These are phyloP conservation scores for Drosophila lutescens DNA, from an alignment of 2,888 invertebrate genomes.

Conservation along the genomic window DNA sequence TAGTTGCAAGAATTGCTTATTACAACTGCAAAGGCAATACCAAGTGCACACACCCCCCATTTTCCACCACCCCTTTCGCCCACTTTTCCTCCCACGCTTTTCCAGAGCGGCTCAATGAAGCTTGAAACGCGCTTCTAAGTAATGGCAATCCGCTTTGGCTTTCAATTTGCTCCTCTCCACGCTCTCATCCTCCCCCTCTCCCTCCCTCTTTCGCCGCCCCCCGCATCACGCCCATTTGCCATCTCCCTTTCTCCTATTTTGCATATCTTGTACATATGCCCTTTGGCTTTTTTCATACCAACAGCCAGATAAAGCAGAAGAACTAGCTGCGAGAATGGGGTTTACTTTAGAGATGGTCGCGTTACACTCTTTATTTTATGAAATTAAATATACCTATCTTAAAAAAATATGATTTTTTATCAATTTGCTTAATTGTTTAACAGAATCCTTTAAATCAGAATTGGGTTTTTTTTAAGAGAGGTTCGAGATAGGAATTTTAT, in stretches of 20 bases:
- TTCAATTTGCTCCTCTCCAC: conserved; percentile 28
- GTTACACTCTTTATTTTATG: not conserved
- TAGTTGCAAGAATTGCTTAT: conserved; percentile 26
- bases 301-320: conserved; percentile 15
- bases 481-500: too few species aligned
- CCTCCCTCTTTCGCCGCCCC: not conserved
- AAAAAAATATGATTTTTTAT: too few species aligned
- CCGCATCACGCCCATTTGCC: not conserved
- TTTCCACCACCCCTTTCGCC: not conserved
- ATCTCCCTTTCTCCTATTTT: conserved; percentile 28
- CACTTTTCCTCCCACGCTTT: conserved; percentile 17
- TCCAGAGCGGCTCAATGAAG: conserved; percentile 51
- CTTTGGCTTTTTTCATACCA: conserved; percentile 41
- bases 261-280: conserved; percentile 43
- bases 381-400: not conserved
- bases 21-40: conserved; percentile 8
- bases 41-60: not conserved
- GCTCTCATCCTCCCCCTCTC: conserved; percentile 10
- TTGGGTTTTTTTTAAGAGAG: not conserved
- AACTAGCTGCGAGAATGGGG: conserved; percentile 5
- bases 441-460: not conserved
- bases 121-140: conserved; percentile 55
- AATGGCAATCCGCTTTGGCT: conserved; percentile 63
- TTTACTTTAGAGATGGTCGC: not conserved
- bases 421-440: too few species aligned